Evolutionary conservation across 2,888 invertebrate genomes (phyloP).

Genomic region (Criorhina ranunculi): DNA sequence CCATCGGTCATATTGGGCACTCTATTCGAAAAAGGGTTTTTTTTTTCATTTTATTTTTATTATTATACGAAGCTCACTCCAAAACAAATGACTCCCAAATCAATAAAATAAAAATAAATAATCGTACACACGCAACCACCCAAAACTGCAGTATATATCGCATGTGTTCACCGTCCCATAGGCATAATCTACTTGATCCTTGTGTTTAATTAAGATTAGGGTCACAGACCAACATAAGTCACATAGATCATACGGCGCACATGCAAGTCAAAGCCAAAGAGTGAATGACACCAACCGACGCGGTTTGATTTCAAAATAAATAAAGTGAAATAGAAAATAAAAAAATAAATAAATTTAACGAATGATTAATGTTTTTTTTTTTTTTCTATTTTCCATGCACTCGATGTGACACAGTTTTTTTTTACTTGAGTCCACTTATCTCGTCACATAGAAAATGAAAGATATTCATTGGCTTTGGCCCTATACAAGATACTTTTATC

Average conservation of each 20-base stretch:
- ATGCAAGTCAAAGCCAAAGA: conserved; percentile 34
- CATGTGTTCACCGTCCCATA: conserved; percentile 35
- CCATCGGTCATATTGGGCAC: conserved; percentile 51
- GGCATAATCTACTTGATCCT: conserved; percentile 71
- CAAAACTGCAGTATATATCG: conserved; percentile 48
- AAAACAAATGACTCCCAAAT: conserved; percentile 54
- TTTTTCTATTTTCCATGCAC: conserved; percentile 44
- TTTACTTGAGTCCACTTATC: conserved; percentile 54
- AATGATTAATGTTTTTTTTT: conserved; percentile 64
- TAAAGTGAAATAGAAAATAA: conserved; percentile 15
- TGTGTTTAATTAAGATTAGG: conserved; percentile 73
- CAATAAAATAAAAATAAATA: conserved; percentile 67
- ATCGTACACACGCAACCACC: conserved; percentile 58
- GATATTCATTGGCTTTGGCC: conserved; percentile 40
- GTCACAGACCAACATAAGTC: conserved; percentile 70
- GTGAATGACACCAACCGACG: conserved; percentile 24
- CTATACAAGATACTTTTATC: conserved; percentile 57
- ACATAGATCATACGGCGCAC: conserved; percentile 62
- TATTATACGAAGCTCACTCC: too few relatives aligned
- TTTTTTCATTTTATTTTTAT: neutral
- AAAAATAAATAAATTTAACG: conserved; percentile 31
- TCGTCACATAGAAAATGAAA: conserved; percentile 40
- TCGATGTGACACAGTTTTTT: conserved; percentile 70
- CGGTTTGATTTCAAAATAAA: conserved; percentile 56
- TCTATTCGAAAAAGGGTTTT: conserved; percentile 34